Evolutionary conservation across 2,888 invertebrate genomes (phyloP), one percentile per base, ranked within the genome.

Genomic region (Cynaeus angustus): DNA sequence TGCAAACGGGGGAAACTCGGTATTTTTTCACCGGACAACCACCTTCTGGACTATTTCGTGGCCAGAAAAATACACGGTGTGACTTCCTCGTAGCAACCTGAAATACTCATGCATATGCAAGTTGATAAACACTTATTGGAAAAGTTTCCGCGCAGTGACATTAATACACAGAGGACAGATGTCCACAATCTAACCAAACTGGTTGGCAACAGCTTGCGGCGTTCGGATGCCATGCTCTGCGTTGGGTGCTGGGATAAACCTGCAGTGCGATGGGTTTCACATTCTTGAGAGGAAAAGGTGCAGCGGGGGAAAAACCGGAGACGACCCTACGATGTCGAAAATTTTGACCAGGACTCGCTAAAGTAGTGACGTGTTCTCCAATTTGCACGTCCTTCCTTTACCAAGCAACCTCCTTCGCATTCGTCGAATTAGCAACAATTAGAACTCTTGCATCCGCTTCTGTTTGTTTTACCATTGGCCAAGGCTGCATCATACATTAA

Each of bases 171-270:
- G 87, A 87, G 87, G 86, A 86, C 86, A 86, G 87, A 88, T 83
- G 83, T 83, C 80, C 81, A 88, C 88, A 88, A 89, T 88, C 89
- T 87, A 86, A 87, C 89, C 88, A 88, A 88, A 89, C 89, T 88
- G 89, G 89, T 89, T 89, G 87, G 86, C 73, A 76, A 79, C 70
- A 72, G 80, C 82, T 78, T 59, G 71, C 74, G 78, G 80, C 79
- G 75, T 76, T 78, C 75, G 74, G 78, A 80, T 79, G 79, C 81
- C 79, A 79, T 77, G 77, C 55, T 67, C 58, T 28, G 58, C 55
- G 38, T 52, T 62, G 38, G 55, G 46, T 71, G 43, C 64, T 71
- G 67, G 56, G 52, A 65, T 68, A 53, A 68, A 68, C 50, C 46
- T 58, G 37, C 52, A 53, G 33, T 7, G 33, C 33, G 33, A 33